phyloP scores from a whole-genome alignment of 2,888 invertebrate species.

The Lottia gigantea region DNA sequence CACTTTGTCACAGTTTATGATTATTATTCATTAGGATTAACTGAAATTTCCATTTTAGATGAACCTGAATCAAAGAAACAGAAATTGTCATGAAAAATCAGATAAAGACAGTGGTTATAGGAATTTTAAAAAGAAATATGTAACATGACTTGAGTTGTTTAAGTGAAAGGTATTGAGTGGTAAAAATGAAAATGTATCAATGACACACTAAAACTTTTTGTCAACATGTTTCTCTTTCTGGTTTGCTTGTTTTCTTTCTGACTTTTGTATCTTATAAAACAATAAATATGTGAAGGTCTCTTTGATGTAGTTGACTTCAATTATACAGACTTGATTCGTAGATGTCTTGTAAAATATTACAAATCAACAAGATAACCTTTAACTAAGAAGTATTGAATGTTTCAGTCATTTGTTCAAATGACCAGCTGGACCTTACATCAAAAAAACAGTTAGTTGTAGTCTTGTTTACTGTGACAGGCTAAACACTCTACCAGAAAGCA shows the following conservation, averaged over 20 bases:
- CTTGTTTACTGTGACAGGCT: too few species aligned
- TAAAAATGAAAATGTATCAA: neutral
- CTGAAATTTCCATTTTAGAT: neutral
- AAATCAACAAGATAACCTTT: conserved; percentile 3
- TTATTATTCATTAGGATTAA: too few species aligned
- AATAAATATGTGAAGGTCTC: neutral
- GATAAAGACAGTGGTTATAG: too few species aligned
- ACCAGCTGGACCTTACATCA: conserved; percentile 3
- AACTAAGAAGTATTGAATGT: neutral
- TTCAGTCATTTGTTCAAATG: neutral
- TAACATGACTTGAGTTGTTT: too few species aligned
- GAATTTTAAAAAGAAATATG: too few species aligned
- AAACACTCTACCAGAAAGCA: too few species aligned
- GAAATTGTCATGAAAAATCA: neutral
- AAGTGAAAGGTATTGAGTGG: too few species aligned
- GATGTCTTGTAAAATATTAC: neutral
- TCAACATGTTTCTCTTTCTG: conserved; percentile 7
- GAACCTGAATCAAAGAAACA: conserved; percentile 5
- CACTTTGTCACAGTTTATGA: too few species aligned
- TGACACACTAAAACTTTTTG: neutral
- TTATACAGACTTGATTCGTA: neutral
- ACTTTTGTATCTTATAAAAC: neutral
- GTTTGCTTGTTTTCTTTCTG: conserved; percentile 1
- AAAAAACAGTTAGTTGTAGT: neutral
- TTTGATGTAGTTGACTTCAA: conserved; percentile 6